These are phyloP conservation scores for Neoniphon sammara DNA, from an alignment of 2,797 vertebrate genomes.

Conservation along the genomic window DNA sequence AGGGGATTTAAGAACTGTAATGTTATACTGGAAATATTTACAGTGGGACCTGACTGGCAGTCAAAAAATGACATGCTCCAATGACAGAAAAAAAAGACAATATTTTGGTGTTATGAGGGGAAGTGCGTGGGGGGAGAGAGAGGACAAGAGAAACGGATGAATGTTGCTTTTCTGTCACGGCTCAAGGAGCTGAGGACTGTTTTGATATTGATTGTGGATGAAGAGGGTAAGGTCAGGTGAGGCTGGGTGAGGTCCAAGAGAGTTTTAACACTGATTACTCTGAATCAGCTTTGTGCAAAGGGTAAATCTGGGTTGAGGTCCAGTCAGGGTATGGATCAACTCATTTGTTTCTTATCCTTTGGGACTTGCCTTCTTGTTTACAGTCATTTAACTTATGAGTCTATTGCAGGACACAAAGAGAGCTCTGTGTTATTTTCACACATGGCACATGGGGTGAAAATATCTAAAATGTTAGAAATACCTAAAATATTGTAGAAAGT, in stretches of 20 bases:
- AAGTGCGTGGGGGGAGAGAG: not conserved
- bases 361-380: constrained; percentile 28
- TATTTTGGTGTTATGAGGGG: constrained; percentile 46
- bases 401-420: not conserved
- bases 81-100: constrained; percentile 58
- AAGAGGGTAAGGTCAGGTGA: constrained; percentile 40
- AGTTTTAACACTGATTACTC: constrained; percentile 33
- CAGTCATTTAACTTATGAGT: not conserved
- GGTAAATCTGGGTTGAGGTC: constrained; percentile 57
- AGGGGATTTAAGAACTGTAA: constrained; percentile 71
- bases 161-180: constrained; percentile 13
- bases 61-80: constrained; percentile 54
- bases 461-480: constrained; percentile 1
- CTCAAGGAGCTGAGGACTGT: constrained; percentile 14
- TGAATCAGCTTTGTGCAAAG: constrained; percentile 14
- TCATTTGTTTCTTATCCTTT: not conserved
- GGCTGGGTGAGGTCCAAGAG: constrained; percentile 14
- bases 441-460: not conserved
- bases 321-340: constrained; percentile 39
- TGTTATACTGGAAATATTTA: constrained; percentile 79
- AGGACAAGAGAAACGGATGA: not conserved
- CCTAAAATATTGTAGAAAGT: not conserved
- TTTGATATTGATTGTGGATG: constrained; percentile 34
- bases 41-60: constrained; percentile 60
- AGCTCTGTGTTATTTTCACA: not conserved